Percentiles rank a stretch among this genome's conserved stretches.
Evolutionary conservation across 2,888 invertebrate genomes (phyloP).

Genomic region (Chloroclystis v-ata): DNA sequence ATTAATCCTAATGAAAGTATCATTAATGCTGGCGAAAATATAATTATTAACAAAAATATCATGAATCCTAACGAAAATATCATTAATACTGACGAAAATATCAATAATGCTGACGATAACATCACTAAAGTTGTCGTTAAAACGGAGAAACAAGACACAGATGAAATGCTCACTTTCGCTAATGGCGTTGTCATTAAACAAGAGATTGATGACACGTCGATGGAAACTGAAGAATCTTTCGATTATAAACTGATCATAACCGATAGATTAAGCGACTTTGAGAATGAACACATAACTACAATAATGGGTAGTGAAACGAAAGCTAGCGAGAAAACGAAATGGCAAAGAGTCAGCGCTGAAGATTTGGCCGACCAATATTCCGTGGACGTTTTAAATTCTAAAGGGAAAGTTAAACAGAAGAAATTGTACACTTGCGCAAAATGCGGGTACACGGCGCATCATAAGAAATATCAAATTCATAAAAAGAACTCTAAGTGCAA

Average conservation of each 20-base stretch:
- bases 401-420: slow-evolving; percentile 1
- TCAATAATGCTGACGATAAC: not conserved
- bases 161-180: too few species aligned
- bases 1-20: too few species aligned
- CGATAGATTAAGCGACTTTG: too few species aligned
- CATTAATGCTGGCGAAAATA: not conserved
- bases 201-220: not conserved
- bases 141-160: not conserved
- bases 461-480: slow-evolving; percentile 15
- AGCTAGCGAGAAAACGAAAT: too few species aligned
- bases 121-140: not conserved
- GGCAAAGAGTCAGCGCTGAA: too few species aligned
- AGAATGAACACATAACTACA: too few species aligned
- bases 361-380: slow-evolving; percentile 2
- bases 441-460: slow-evolving; percentile 19
- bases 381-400: not conserved
- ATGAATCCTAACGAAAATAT: too few species aligned
- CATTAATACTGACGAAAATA: too few species aligned
- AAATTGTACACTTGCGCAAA: slow-evolving; percentile 16
- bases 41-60: not conserved
- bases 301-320: too few species aligned
- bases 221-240: too few species aligned
- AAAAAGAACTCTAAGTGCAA: slow-evolving; percentile 1
- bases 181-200: slow-evolving; percentile 10
- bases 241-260: too few species aligned